Percentiles rank a stretch among this genome's conserved stretches.
Conservation (phyloP, 2,797 vertebrate species). For the Anolis apletophallus region DNA sequence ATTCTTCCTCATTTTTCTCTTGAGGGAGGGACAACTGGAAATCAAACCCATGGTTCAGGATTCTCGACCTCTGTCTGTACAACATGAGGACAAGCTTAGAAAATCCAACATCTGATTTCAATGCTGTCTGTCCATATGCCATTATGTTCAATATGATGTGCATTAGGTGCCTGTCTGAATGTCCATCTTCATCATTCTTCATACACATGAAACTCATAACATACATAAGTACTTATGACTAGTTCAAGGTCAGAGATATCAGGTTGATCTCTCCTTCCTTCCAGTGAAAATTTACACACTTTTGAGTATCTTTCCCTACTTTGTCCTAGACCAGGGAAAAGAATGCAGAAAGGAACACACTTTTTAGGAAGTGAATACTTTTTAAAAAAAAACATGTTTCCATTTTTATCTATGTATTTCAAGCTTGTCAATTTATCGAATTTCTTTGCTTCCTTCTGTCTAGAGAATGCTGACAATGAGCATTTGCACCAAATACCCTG, state of each 20-base stretch:
- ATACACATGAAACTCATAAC: background rate
- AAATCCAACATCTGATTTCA: background rate
- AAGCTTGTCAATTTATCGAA: background rate
- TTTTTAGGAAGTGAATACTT: background rate
- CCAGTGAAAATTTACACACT: background rate
- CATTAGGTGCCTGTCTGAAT: background rate
- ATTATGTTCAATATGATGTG: background rate
- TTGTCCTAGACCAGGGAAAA: background rate
- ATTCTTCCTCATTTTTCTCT: background rate
- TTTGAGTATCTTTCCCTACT: background rate
- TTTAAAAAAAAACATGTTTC: background rate
- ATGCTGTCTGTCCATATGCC: background rate
- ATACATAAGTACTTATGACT: background rate
- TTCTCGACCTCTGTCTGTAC: background rate
- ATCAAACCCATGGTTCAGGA: background rate
- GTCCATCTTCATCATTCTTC: background rate
- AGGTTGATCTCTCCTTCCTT: background rate
- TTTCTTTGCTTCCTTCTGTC: background rate
- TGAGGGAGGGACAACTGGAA: background rate
- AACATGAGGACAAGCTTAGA: background rate
- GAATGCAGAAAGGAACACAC: background rate
- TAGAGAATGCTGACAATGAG: slow-evolving; percentile 18
- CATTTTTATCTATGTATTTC: background rate
- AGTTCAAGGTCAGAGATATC: background rate
- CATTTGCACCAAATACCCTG: background rate